A percentile compares a stretch with the other conserved stretches of the same genome.
These are phyloP conservation scores for Hippopotamyrus pictus DNA, from an alignment of 2,797 vertebrate species.

Conservation along the genomic window DNA sequence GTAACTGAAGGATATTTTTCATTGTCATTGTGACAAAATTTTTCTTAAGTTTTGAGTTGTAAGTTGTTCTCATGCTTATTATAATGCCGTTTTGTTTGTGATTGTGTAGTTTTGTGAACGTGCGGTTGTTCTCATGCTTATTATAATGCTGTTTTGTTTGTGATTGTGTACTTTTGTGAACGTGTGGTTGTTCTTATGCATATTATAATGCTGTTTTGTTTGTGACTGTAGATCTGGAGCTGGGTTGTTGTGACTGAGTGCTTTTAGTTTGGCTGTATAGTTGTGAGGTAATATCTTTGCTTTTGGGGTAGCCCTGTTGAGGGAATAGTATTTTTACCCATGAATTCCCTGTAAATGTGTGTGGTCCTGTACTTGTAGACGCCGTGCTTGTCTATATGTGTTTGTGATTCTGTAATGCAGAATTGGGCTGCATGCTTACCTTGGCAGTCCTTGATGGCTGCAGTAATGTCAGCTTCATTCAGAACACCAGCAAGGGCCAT, in stretches of 20 bases:
- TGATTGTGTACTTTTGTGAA: neutral
- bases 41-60: neutral
- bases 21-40: neutral
- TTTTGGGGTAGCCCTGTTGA: neutral
- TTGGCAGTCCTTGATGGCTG: constrained; percentile 70
- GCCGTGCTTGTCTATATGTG: neutral
- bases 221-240: neutral
- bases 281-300: neutral
- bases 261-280: neutral
- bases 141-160: neutral
- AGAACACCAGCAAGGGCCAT: constrained; percentile 69
- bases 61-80: neutral
- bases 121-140: neutral
- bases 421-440: constrained; percentile 54
- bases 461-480: constrained; percentile 67
- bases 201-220: neutral
- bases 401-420: neutral
- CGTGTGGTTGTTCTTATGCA: neutral
- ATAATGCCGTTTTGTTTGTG: neutral
- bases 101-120: neutral
- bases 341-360: neutral
- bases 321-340: neutral
- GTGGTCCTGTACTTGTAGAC: neutral
- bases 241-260: neutral
- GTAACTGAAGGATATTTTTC: neutral